Evolutionary conservation across 2,888 invertebrate species (phyloP).

Genomic region (Heliothis peltigera): DNA sequence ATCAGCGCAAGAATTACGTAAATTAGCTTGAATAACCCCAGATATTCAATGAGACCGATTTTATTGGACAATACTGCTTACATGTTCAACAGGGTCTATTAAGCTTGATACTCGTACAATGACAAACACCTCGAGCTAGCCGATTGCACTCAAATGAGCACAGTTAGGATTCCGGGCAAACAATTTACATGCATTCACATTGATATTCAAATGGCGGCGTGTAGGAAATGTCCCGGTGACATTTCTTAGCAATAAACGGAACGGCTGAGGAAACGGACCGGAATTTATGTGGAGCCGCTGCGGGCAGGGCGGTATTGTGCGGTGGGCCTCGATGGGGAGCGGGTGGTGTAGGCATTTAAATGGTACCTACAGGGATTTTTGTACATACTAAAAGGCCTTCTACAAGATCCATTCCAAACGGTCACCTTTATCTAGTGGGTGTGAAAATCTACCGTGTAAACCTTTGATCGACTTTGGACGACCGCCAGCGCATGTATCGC

Average conservation of each 20-base stretch:
- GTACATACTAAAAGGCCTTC: too few relatives aligned
- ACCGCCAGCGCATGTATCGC: too few relatives aligned
- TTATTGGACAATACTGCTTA: background rate
- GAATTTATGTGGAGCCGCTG: slow-evolving; percentile 42
- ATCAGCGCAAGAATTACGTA: too few relatives aligned
- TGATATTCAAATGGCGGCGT: slow-evolving; percentile 51
- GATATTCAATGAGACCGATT: background rate
- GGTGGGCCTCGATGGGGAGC: background rate
- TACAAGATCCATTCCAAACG: too few relatives aligned
- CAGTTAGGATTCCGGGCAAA: slow-evolving; percentile 43
- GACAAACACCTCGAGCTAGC: background rate
- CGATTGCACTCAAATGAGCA: slow-evolving; percentile 2
- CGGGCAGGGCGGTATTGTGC: slow-evolving; percentile 25
- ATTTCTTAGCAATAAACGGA: slow-evolving; percentile 68
- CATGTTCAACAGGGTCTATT: background rate
- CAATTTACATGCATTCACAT: slow-evolving; percentile 42
- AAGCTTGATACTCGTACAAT: background rate
- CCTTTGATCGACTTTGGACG: too few relatives aligned
- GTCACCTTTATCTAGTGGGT: too few relatives aligned
- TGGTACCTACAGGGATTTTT: background rate
- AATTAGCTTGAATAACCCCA: background rate
- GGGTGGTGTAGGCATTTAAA: background rate
- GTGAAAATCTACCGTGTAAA: too few relatives aligned
- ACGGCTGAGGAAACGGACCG: slow-evolving; percentile 56
- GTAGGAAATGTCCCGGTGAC: slow-evolving; percentile 68